Conservation (phyloP, 2,797 vertebrate species). For the Phrynocephalus guinanensis region DNA sequence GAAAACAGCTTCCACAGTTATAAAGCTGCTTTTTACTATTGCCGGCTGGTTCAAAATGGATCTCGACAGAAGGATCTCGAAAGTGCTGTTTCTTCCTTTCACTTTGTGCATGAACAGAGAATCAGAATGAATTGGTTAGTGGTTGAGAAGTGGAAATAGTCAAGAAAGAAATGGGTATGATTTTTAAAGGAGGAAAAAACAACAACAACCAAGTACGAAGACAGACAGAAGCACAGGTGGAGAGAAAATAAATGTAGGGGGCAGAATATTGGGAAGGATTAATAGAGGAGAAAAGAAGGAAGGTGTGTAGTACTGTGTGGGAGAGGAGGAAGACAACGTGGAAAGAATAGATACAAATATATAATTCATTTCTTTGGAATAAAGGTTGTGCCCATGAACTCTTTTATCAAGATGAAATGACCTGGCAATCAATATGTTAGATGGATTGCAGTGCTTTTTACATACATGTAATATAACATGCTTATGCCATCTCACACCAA, state of each 20-base stretch:
- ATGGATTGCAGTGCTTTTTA: slow-evolving; percentile 32
- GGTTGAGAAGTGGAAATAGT: not conserved
- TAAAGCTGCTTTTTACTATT: not conserved
- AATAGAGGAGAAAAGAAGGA: slow-evolving; percentile 12
- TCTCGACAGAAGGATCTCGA: not conserved
- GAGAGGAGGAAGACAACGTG: not conserved
- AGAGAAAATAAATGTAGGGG: not conserved
- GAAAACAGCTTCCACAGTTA: not conserved
- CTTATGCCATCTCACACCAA: not conserved
- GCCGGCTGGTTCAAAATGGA: not conserved
- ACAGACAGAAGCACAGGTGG: not conserved
- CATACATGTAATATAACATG: not conserved
- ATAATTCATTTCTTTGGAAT: not conserved
- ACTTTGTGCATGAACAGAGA: not conserved
- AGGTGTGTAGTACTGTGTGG: not conserved
- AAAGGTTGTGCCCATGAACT: slow-evolving; percentile 12
- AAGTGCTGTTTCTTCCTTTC: not conserved
- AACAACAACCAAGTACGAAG: not conserved
- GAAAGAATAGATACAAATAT: slow-evolving; percentile 16
- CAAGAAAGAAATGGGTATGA: not conserved
- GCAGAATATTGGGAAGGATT: slow-evolving; percentile 23
- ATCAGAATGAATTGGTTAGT: not conserved
- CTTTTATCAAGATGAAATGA: slow-evolving; percentile 27
- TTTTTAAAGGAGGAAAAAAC: not conserved
- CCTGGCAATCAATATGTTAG: slow-evolving; percentile 25